phyloP scores from a whole-genome alignment of 2,113 vertebrate species.

The Scalopus aquaticus region DNA sequence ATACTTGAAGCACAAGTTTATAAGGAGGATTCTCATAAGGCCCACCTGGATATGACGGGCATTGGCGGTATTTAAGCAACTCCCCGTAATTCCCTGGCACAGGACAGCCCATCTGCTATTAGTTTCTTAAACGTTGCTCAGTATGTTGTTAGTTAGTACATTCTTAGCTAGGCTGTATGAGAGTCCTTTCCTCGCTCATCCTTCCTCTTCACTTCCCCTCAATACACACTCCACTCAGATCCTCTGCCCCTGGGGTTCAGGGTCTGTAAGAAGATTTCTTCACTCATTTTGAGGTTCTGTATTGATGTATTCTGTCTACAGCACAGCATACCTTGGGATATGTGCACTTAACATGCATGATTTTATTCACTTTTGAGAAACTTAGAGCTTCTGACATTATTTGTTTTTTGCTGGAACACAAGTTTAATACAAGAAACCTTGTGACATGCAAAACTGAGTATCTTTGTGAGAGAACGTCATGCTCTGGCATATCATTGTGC shows the following conservation, averaged over 20 bases:
- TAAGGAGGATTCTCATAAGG: accelerated
- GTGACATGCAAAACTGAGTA: not conserved
- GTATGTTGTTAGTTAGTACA: not conserved
- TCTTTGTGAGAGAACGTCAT: not conserved
- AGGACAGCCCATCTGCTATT: not conserved
- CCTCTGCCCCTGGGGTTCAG: not conserved
- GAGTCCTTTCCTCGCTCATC: accelerated
- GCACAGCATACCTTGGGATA: not conserved
- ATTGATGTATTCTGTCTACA: not conserved
- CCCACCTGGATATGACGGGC: not conserved
- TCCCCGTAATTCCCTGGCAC: not conserved
- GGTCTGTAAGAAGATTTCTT: not conserved
- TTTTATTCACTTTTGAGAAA: not conserved
- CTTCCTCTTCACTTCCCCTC: accelerated
- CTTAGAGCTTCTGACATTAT: not conserved
- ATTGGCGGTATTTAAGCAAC: no score
- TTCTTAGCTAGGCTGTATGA: not conserved
- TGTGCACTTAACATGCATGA: not conserved
- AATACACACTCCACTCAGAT: not conserved
- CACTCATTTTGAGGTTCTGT: not conserved
- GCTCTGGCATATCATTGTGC: not conserved
- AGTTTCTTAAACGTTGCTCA: not conserved
- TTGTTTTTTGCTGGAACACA: not conserved
- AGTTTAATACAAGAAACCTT: not conserved
- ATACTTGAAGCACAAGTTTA: not conserved